Percentiles rank a stretch among this genome's conserved stretches.
phyloP scores from a whole-genome alignment of 2,888 invertebrate species.

The Drosophila sordidula region DNA sequence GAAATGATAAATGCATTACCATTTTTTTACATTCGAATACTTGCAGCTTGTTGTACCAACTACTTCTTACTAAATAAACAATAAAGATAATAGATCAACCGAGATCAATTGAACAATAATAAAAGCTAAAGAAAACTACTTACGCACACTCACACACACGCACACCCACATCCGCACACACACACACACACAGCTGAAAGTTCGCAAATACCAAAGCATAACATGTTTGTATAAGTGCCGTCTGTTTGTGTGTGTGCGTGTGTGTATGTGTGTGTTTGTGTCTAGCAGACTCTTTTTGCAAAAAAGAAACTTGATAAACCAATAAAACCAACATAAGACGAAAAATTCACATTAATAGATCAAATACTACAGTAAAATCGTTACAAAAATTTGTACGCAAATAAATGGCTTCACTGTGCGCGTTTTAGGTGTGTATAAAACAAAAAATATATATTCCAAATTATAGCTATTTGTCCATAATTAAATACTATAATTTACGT shows the following conservation, averaged over 20 bases:
- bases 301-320: constrained; percentile 32
- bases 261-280: constrained; percentile 14
- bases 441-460: constrained; percentile 57
- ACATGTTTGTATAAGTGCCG: constrained; percentile 17
- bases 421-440: constrained; percentile 75
- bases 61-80: constrained; percentile 76
- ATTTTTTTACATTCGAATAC: constrained; percentile 68
- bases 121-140: constrained; percentile 41
- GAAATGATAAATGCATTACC: constrained; percentile 67
- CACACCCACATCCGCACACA: constrained; percentile 6
- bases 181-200: constrained; percentile 12
- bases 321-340: constrained; percentile 46
- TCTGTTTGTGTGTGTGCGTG: constrained; percentile 17
- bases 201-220: constrained; percentile 1
- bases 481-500: constrained; percentile 18
- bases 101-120: constrained; percentile 56
- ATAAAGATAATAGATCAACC: constrained; percentile 40
- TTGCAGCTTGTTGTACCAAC: constrained; percentile 80
- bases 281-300: constrained; percentile 4
- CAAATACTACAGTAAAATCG: constrained; percentile 51
- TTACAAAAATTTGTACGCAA: constrained; percentile 41
- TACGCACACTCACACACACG: constrained; percentile 12
- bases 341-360: constrained; percentile 30
- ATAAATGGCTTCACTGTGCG: constrained; percentile 71
- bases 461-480: constrained; percentile 42